Percentiles rank a stretch among this genome's conserved stretches.
These are phyloP conservation scores for Hymenochirus boettgeri DNA, from an alignment of 2,113 vertebrate genomes.

Conservation along the genomic window DNA sequence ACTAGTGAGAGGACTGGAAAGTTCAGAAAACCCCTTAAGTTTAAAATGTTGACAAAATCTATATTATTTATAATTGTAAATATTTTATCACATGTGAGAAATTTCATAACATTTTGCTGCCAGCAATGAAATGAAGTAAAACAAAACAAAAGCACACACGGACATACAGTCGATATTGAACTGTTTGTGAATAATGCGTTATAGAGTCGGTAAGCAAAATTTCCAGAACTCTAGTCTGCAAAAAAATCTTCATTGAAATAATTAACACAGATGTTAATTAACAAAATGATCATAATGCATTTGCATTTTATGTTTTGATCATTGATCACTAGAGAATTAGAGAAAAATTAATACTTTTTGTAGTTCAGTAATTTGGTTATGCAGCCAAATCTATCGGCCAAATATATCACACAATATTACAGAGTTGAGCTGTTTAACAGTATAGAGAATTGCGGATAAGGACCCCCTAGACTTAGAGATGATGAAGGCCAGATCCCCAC, in stretches of 20 bases:
- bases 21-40: neutral
- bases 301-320: slow-evolving; percentile 14
- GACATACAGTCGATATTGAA: neutral
- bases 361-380: too few relatives aligned
- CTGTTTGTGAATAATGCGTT: slow-evolving; percentile 15
- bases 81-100: too few relatives aligned
- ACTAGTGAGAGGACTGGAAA: neutral
- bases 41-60: neutral
- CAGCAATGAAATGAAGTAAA: slow-evolving; percentile 21
- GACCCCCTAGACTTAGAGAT: too few relatives aligned
- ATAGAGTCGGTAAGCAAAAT: slow-evolving; percentile 22
- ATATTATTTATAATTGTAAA: neutral
- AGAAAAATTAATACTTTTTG: too few relatives aligned
- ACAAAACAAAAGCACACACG: slow-evolving; percentile 1
- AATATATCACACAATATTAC: too few relatives aligned
- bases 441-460: too few relatives aligned
- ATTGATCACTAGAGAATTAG: slow-evolving; percentile 4
- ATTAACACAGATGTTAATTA: slow-evolving; percentile 41
- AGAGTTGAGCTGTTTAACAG: too few relatives aligned
- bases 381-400: too few relatives aligned
- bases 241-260: slow-evolving; percentile 30
- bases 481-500: too few relatives aligned
- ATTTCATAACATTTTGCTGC: slow-evolving; percentile 11
- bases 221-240: slow-evolving; percentile 4
- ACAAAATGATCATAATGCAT: slow-evolving; percentile 20